Base-by-base conservation (phyloP, 2,797 vertebrate species). In the Leptatherina wallacei region DNA sequence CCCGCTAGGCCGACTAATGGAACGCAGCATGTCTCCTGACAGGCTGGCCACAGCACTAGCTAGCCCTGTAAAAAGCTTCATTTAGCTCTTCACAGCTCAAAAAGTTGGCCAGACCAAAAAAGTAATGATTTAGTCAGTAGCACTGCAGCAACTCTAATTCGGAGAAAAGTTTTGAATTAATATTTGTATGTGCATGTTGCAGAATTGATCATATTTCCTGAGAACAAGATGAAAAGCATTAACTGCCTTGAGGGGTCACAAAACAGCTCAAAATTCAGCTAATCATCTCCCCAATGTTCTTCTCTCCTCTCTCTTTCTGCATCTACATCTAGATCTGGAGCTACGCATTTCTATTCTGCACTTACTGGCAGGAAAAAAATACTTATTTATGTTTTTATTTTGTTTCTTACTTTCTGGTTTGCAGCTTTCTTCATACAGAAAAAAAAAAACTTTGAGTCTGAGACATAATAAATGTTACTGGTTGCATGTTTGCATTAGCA, bases 11-110 rank as follows among this genome's bases (percentile, higher is more conserved):
- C 87, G 79, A 93, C 94, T 95, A 95, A 95, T 95, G 94, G 93
- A 93, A 94, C 93, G 74, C 94, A 94, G 94, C 94, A 85, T 91
- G 94, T 89, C 90, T 94, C 91, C 94, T 93, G 94, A 94, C 94
- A 95, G 91, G 81, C 90, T 75, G 89, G 88, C 90, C 89, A 61
- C 90, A 72, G 88, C 57, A 71, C 85, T 83, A 91, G 92, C 90
- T 91, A 86, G 93, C 86, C 86, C 73, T 69, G 86, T 88, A 89
- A 92, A 93, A 89, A 93, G 92, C 92, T 93, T 90, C 89, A 94
- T 94, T 95, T 94, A 93, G 89, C 87, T 89, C 86, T 87, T 91
- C 81, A 68, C 88, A 68, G 85, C 79, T 85, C 79, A 0, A 83
- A 88, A 91, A 90, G 78, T 89, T 89, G 86, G 85, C 83, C 65